phyloP scores from a whole-genome alignment of 2,888 invertebrate species.

The Ctenicera cuprea region DNA sequence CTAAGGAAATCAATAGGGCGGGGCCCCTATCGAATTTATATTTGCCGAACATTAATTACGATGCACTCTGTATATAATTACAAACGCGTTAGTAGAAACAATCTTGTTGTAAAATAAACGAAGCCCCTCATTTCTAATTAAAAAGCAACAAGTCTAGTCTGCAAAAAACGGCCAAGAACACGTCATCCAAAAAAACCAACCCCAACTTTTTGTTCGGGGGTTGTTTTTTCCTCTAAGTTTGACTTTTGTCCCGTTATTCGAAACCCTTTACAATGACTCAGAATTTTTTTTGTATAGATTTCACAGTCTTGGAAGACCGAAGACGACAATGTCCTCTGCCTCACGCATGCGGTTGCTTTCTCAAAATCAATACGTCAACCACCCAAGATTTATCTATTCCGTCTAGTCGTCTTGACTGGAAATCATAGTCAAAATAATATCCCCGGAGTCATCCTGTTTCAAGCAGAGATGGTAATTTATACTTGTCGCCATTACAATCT shows the following conservation, averaged over 20 bases:
- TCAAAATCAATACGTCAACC: slow-evolving; percentile 65
- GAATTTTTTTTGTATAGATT: slow-evolving; percentile 4
- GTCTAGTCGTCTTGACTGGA: slow-evolving; percentile 52
- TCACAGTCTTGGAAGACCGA: slow-evolving; percentile 12
- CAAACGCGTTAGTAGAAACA: too few species aligned
- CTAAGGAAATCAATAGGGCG: too few species aligned
- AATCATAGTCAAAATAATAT: slow-evolving; percentile 28
- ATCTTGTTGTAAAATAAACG: background rate
- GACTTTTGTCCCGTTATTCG: background rate
- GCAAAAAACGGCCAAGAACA: background rate
- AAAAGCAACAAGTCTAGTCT: too few species aligned
- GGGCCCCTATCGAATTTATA: too few species aligned
- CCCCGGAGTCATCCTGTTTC: slow-evolving; percentile 1
- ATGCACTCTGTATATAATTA: too few species aligned
- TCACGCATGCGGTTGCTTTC: slow-evolving; percentile 51
- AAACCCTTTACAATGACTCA: slow-evolving; percentile 3
- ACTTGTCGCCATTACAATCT: background rate
- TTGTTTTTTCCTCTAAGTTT: background rate
- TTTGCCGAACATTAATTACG: too few species aligned
- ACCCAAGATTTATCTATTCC: slow-evolving; percentile 52
- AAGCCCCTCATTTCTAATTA: too few species aligned
- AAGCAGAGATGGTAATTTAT: background rate
- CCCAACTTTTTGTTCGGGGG: background rate
- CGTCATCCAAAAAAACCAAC: background rate
- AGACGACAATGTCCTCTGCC: slow-evolving; percentile 43